Evolutionary conservation across 2,888 invertebrate genomes (phyloP).

Genomic region (Trissolcus japonicus): DNA sequence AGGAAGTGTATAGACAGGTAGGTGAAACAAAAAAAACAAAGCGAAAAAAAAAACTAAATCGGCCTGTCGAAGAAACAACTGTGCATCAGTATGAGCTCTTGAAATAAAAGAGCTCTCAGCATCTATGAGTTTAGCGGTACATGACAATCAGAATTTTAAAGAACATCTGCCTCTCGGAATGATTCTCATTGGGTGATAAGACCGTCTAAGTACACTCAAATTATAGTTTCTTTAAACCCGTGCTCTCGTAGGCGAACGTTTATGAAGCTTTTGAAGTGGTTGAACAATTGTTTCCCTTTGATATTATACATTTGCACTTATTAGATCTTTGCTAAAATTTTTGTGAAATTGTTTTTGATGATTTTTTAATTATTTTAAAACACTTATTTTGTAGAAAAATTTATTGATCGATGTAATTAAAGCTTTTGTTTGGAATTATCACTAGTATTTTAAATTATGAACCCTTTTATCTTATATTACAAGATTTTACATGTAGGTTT

Average conservation of each 20-base stretch:
- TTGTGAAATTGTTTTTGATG: too few relatives aligned
- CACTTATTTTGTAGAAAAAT: too few relatives aligned
- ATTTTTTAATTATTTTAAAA: too few relatives aligned
- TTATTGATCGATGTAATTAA: too few relatives aligned
- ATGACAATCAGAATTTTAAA: constrained; percentile 60
- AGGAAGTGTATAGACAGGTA: neutral
- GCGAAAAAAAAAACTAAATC: constrained; percentile 31
- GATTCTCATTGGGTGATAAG: constrained; percentile 66
- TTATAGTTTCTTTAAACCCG: constrained; percentile 46
- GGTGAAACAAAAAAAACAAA: neutral
- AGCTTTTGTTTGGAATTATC: too few relatives aligned
- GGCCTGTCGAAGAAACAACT: constrained; percentile 40
- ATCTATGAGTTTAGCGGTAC: constrained; percentile 41
- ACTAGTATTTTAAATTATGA: too few relatives aligned
- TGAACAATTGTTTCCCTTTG: too few relatives aligned
- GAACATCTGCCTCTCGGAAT: constrained; percentile 66
- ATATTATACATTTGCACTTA: too few relatives aligned
- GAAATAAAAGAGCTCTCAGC: constrained; percentile 42
- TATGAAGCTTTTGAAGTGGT: constrained; percentile 20
- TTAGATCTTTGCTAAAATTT: too few relatives aligned
- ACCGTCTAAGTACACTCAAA: constrained; percentile 51
- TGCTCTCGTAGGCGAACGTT: constrained; percentile 27
- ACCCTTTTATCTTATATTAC: too few relatives aligned
- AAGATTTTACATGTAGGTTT: too few relatives aligned
- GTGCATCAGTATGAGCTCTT: constrained; percentile 17